These are phyloP conservation scores for Nomada ferruginata DNA, from an alignment of 2,888 invertebrate genomes.

Conservation along the genomic window DNA sequence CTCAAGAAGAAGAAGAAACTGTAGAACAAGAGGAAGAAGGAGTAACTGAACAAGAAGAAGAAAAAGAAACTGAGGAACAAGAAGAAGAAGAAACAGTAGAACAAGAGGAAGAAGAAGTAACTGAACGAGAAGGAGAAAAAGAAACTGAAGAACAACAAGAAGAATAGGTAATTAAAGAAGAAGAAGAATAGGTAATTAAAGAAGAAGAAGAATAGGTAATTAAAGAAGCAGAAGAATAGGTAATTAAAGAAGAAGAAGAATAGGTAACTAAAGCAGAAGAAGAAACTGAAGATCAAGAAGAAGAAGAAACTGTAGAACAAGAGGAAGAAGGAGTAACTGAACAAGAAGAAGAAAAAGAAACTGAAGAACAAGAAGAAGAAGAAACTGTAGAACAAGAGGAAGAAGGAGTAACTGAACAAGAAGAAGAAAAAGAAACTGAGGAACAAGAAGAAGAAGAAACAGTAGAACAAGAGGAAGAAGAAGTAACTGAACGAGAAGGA, in stretches of 20 bases:
- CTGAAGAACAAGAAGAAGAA: background rate
- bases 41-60: background rate
- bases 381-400: background rate
- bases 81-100: no score
- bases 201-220: no score
- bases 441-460: background rate
- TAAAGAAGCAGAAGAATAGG: no score
- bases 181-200: no score
- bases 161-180: no score
- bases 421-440: background rate
- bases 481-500: no score
- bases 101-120: no score
- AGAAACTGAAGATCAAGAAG: background rate
- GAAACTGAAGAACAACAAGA: no score
- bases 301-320: background rate
- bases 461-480: no score
- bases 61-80: background rate
- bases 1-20: background rate
- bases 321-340: no score
- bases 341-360: background rate
- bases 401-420: background rate
- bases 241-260: no score
- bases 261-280: background rate
- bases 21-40: background rate
- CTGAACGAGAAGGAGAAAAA: background rate